Conservation (phyloP, 2,888 invertebrate species). For the Amphimallon solstitiale region DNA sequence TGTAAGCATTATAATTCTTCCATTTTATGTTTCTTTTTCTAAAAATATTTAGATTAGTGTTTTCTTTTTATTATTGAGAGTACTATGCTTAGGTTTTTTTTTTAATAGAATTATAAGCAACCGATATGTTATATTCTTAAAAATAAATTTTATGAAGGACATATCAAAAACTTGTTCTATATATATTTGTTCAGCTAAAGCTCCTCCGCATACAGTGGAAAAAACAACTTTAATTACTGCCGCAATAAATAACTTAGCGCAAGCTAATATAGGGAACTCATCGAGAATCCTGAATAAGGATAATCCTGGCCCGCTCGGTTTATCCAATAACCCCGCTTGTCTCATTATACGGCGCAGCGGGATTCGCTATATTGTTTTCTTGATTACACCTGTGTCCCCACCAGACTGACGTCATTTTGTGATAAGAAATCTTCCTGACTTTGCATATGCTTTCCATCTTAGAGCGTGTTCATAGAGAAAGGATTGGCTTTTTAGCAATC, state of each 20-base stretch:
- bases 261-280: slow-evolving; percentile 46
- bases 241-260: slow-evolving; percentile 50
- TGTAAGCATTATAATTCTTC: too few species aligned
- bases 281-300: slow-evolving; percentile 55
- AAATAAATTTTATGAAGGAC: too few species aligned
- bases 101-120: too few species aligned
- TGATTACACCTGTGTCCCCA: slow-evolving; percentile 59
- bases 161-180: too few species aligned
- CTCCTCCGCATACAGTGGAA: background rate
- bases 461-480: too few species aligned
- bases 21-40: too few species aligned
- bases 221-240: slow-evolving; percentile 48
- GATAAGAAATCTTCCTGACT: slow-evolving; percentile 5
- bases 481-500: too few species aligned
- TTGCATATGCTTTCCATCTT: too few species aligned
- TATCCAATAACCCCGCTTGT: slow-evolving; percentile 55
- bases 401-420: slow-evolving; percentile 36
- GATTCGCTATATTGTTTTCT: slow-evolving; percentile 65
- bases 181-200: background rate
- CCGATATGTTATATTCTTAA: too few species aligned
- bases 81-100: too few species aligned
- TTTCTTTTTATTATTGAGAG: too few species aligned
- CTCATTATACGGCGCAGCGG: slow-evolving; percentile 62
- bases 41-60: too few species aligned
- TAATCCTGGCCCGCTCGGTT: slow-evolving; percentile 55